Conservation (phyloP, 1,140 invertebrate species). For the Potamilus streckersoni region DNA sequence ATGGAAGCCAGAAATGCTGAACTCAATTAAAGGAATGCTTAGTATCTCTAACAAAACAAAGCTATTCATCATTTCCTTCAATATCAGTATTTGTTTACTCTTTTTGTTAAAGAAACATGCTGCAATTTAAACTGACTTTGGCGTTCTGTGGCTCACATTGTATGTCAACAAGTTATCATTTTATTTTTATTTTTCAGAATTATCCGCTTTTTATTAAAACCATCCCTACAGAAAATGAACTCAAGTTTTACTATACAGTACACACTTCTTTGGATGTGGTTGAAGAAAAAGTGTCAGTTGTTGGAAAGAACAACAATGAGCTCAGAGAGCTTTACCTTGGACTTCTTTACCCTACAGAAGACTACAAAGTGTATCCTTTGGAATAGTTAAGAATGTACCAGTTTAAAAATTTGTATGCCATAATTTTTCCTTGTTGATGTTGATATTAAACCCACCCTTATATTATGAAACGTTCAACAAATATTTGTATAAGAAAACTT, state of each 20-base stretch:
- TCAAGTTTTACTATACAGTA: conserved; percentile 92
- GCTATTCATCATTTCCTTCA: too few relatives aligned
- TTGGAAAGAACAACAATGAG: conserved; percentile 74
- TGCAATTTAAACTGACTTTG: not conserved
- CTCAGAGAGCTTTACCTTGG: conserved; percentile 89
- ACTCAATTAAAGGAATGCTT: too few relatives aligned
- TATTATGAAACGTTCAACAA: too few relatives aligned
- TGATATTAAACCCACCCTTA: too few relatives aligned
- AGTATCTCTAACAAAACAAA: too few relatives aligned
- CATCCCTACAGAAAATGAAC: conserved; percentile 77
- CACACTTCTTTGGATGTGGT: conserved; percentile 94
- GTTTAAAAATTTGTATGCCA: too few relatives aligned
- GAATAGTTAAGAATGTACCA: too few relatives aligned
- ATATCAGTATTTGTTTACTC: too few relatives aligned
- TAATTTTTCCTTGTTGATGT: too few relatives aligned
- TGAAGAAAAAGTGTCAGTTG: conserved; percentile 85
- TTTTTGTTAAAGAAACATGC: not conserved
- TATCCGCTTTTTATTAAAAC: conserved; percentile 88
- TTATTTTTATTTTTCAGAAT: conserved; percentile 72
- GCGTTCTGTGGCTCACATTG: too few relatives aligned
- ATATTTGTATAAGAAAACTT: too few relatives aligned
- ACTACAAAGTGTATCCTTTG: conserved; percentile 91
- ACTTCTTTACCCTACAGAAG: conserved; percentile 93
- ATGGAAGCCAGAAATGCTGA: too few relatives aligned
- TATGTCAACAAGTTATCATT: not conserved